These are phyloP conservation scores for Smutsia temminckii DNA, from an alignment of 2,797 vertebrate species.

Conservation along the genomic window DNA sequence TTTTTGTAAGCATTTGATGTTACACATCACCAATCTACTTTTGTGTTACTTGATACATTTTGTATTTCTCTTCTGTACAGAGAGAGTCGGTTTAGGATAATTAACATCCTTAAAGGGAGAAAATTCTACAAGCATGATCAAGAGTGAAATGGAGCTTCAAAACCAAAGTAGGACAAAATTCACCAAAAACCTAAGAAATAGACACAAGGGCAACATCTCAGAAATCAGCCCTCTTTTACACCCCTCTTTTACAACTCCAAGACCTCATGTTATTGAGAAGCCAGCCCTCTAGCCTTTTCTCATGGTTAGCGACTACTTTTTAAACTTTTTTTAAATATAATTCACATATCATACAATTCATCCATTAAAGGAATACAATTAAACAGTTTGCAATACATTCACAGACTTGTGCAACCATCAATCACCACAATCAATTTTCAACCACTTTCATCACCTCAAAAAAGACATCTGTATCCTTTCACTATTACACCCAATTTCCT, in stretches of 20 bases:
- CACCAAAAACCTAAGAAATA: background rate
- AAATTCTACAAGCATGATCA: background rate
- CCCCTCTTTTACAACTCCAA: background rate
- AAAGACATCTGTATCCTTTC: background rate
- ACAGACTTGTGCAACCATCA: background rate
- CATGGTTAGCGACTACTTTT: background rate
- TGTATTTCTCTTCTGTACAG: slow-evolving; percentile 43
- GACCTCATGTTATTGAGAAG: background rate
- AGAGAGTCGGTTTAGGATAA: slow-evolving; percentile 37
- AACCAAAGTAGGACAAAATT: background rate
- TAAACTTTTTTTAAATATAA: background rate
- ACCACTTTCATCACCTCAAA: background rate
- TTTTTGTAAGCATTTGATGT: slow-evolving; percentile 27
- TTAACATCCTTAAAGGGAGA: slow-evolving; percentile 18
- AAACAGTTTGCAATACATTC: background rate
- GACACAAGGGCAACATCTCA: background rate
- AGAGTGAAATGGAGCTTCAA: background rate
- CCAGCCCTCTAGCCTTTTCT: background rate
- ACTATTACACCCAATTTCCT: rapidly evolving
- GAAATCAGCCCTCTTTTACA: background rate
- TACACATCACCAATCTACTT: background rate
- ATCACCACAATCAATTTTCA: background rate
- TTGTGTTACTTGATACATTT: slow-evolving; percentile 22
- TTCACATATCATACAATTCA: background rate
- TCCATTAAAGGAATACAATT: background rate